Conservation (phyloP, 2,888 invertebrate species). For the Scaeva pyrastri region DNA sequence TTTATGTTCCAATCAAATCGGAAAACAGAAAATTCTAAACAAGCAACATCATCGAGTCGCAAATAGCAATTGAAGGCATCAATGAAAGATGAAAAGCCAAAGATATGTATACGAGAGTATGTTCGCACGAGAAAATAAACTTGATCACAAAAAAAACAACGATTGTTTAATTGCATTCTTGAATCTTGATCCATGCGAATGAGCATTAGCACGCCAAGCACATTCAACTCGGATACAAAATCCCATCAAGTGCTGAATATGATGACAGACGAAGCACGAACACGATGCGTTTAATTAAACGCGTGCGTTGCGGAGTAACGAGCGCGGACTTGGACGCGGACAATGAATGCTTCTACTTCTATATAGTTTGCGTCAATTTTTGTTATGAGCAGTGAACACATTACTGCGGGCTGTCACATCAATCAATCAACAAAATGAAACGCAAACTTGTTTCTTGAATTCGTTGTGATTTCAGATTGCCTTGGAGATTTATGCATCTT, state of each 20-base stretch:
- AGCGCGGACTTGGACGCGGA: not conserved
- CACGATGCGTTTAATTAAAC: conserved; percentile 69
- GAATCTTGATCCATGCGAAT: conserved; percentile 66
- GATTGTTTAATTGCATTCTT: conserved; percentile 69
- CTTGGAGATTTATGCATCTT: conserved; percentile 18
- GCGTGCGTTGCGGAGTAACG: conserved; percentile 42
- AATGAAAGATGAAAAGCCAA: conserved; percentile 61
- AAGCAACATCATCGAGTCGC: conserved; percentile 9
- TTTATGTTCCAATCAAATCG: conserved; percentile 43
- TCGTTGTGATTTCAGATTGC: conserved; percentile 26
- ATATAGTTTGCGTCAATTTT: conserved; percentile 37
- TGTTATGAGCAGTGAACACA: conserved; percentile 42
- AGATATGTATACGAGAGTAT: conserved; percentile 45
- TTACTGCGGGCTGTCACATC: conserved; percentile 63
- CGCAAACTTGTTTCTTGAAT: conserved; percentile 60
- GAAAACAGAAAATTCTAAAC: conserved; percentile 11
- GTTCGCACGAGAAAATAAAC: conserved; percentile 4
- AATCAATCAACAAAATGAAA: conserved; percentile 66
- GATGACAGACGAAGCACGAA: conserved; percentile 56
- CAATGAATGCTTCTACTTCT: conserved; percentile 59
- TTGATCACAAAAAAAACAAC: conserved; percentile 33
- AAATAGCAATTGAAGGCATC: conserved; percentile 27
- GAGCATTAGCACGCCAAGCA: conserved; percentile 70
- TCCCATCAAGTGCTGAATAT: conserved; percentile 37
- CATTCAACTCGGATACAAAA: conserved; percentile 74